Evolutionary conservation across 1,140 invertebrate genomes (phyloP).

Genomic region (Panulirus ornatus): DNA sequence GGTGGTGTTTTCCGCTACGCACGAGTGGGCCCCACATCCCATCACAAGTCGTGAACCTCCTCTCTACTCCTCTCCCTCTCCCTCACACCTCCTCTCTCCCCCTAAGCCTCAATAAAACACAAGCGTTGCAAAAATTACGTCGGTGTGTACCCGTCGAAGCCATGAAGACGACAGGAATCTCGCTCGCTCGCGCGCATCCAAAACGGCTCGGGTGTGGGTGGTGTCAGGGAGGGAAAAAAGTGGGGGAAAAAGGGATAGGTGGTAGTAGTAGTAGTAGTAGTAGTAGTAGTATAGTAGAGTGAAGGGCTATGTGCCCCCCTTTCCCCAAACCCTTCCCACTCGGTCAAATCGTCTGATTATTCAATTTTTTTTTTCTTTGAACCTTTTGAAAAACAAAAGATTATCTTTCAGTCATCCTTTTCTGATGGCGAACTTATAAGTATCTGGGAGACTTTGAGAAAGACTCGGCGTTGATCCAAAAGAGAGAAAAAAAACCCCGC

Average conservation of each 20-base stretch:
- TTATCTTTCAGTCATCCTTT: too few relatives aligned
- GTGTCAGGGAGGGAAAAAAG: neutral
- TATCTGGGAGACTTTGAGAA: too few relatives aligned
- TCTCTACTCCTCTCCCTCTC: neutral
- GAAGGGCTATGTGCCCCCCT: too few relatives aligned
- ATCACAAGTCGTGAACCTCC: neutral
- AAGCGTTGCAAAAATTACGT: neutral
- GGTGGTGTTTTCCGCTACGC: constrained; percentile 14
- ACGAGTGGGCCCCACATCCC: neutral
- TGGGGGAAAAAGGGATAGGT: neutral
- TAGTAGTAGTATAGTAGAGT: too few relatives aligned
- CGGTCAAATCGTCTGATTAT: neutral
- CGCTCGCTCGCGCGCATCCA: too few relatives aligned
- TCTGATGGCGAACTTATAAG: too few relatives aligned
- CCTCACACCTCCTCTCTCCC: neutral
- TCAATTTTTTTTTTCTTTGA: neutral
- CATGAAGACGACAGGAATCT: too few relatives aligned
- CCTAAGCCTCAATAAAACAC: neutral
- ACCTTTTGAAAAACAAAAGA: too few relatives aligned
- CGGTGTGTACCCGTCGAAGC: too few relatives aligned
- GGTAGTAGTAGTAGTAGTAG: neutral
- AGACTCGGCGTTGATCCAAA: too few relatives aligned
- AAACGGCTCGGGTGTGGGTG: neutral
- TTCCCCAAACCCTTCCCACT: constrained; percentile 8
- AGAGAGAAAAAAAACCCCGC: too few relatives aligned